A percentile compares a stretch with the other conserved stretches of the same genome.
These are phyloP conservation scores for Myotis davidii DNA, from an alignment of 2,113 vertebrate genomes.

Conservation along the genomic window DNA sequence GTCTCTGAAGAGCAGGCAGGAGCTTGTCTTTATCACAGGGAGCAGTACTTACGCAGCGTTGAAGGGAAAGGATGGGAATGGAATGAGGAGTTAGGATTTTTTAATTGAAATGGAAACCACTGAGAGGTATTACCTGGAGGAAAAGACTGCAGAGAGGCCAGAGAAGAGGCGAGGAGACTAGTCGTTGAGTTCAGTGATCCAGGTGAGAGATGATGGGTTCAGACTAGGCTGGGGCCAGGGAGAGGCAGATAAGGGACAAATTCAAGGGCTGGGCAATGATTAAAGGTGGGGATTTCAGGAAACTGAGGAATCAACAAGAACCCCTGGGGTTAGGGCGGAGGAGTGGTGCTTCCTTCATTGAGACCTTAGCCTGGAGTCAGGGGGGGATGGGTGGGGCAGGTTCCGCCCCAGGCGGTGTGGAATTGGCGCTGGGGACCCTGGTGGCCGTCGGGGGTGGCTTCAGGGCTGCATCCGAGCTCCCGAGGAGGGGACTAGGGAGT, in stretches of 20 bases:
- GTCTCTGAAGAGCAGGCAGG: not conserved
- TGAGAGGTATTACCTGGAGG: not conserved
- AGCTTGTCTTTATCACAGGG: not conserved
- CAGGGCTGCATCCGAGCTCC: not conserved
- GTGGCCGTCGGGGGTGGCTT: rapidly evolving
- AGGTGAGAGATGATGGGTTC: not conserved
- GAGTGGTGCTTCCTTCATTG: not conserved
- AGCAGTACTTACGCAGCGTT: not conserved
- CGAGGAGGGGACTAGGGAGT: not conserved
- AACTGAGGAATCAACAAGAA: not conserved
- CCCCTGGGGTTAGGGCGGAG: not conserved
- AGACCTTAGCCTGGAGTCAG: not conserved
- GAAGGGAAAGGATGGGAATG: too few relatives aligned
- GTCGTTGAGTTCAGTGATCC: too few relatives aligned
- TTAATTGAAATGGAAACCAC: not conserved
- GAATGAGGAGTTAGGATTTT: not conserved
- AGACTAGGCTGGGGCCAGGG: not conserved
- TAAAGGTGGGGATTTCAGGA: not conserved
- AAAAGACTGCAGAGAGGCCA: not conserved
- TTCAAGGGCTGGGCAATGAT: not conserved
- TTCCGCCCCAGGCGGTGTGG: rapidly evolving
- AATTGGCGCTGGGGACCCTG: rapidly evolving
- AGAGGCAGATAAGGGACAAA: not conserved
- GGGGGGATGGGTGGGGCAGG: too few relatives aligned
- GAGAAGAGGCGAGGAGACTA: not conserved